Base-by-base conservation (phyloP, 2,797 vertebrate genomes). In the Danio jaintianensis region DNA sequence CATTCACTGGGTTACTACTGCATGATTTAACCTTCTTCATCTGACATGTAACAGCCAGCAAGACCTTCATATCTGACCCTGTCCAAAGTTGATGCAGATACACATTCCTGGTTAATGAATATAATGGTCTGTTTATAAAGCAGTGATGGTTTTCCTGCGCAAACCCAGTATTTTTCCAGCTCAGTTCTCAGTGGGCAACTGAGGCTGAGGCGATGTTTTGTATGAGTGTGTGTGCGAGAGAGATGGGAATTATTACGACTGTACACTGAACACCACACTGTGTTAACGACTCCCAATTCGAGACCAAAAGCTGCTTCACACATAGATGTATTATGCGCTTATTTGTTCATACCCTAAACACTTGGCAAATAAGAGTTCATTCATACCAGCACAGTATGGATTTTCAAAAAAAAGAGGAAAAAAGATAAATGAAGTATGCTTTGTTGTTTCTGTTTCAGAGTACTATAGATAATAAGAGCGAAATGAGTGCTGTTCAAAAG, bases 201-300 rank as follows among this genome's bases (percentile, higher is more conserved):
- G 43, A 58, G 48, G 18, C 50, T 55, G 9, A 53, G 15, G 62
- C 38, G 45, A 45, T 36, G 53, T 48, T 74, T 38, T 0, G 4
- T 22, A 11, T 12, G 12, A 38, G 10, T 58, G 50, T 64, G 48
- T 67, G 20, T 74, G 4, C n/a, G 36, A 55, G 38, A 18, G 38
- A 42, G 29, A 69, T 69, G 67, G n/a, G 16, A 40, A 53, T 40
- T 85, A 63, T 85, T 86, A 76, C 84, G 74, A 85, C 89, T 83
- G 83, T 86, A 94, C 93, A 93, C 88, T 90, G 86, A 87, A 29
- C 29, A 29, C 74, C 87, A 90, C 88, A 90, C 92, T 93, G 93
- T 94, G 84, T 85, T 75, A 84, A 38, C 22, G 61, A 42, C 85
- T 81, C 84, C 71, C 83, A 87, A 75, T 83, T 82, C 75, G 20